These are phyloP conservation scores for Tragelaphus scriptus DNA, from an alignment of 2,113 vertebrate species.

Conservation along the genomic window DNA sequence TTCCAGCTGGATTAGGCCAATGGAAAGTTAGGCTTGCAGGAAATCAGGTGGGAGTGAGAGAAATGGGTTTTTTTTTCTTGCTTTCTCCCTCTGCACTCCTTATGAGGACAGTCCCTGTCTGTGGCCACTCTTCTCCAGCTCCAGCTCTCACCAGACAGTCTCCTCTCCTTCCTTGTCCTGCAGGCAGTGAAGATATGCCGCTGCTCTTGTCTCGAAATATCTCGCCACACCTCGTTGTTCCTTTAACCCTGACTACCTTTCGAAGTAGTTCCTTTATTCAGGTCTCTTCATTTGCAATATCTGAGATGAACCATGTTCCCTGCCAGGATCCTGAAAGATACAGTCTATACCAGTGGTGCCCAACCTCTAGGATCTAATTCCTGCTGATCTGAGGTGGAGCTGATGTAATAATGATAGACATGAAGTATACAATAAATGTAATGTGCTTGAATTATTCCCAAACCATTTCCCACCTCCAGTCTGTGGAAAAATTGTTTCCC, in stretches of 20 bases:
- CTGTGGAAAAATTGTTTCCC: background rate
- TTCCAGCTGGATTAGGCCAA: background rate
- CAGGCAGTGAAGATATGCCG: background rate
- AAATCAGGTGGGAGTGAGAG: background rate
- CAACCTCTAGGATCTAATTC: background rate
- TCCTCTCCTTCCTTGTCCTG: background rate
- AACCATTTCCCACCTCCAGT: background rate
- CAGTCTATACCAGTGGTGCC: background rate
- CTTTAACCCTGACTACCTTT: background rate
- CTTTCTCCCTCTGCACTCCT: background rate
- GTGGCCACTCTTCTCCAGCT: background rate
- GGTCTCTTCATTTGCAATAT: background rate
- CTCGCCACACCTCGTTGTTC: background rate
- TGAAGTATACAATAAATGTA: background rate
- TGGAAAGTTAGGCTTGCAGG: background rate
- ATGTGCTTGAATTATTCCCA: background rate
- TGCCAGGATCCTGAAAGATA: background rate
- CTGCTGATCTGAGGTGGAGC: background rate
- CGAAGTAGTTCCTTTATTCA: background rate
- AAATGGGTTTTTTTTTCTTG: background rate
- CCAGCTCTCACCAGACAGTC: background rate
- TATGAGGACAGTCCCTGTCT: background rate
- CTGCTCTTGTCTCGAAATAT: background rate
- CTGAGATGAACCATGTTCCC: background rate
- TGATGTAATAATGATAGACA: background rate